A percentile compares a stretch with the other conserved stretches of the same genome.
Conservation (phyloP, 2,888 invertebrate species). For the Tuberolachnus salignus region DNA sequence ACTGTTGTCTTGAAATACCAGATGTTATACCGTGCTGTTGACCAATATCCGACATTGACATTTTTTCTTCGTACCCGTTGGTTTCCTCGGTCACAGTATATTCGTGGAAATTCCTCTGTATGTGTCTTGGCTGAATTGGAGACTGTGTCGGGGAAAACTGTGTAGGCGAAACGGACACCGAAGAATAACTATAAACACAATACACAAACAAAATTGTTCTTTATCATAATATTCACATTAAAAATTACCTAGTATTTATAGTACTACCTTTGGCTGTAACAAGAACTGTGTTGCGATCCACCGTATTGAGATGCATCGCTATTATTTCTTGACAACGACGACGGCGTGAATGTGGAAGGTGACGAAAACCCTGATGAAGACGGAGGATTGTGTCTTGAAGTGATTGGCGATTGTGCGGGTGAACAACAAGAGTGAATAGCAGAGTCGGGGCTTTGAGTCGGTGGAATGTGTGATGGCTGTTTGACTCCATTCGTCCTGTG, state of each 20-base stretch:
- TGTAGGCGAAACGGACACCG: constrained; percentile 66
- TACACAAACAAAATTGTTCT: background rate
- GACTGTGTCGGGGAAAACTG: constrained; percentile 84
- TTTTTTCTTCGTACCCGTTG: constrained; percentile 60
- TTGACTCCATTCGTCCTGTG: constrained; percentile 39
- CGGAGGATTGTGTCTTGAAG: constrained; percentile 76
- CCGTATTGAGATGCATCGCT: constrained; percentile 90
- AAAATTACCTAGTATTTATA: background rate
- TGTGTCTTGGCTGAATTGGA: constrained; percentile 71
- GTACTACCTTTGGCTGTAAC: constrained; percentile 60
- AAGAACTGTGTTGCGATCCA: constrained; percentile 68
- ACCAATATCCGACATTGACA: constrained; percentile 61
- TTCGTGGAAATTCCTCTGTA: constrained; percentile 58
- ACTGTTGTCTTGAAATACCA: constrained; percentile 85
- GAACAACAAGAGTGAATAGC: constrained; percentile 88
- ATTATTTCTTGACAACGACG: constrained; percentile 80
- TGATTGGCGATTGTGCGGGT: constrained; percentile 85
- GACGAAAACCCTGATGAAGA: constrained; percentile 65
- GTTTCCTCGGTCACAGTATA: constrained; percentile 54
- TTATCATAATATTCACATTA: background rate
- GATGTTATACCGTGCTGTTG: constrained; percentile 66
- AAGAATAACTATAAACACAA: constrained; percentile 70
- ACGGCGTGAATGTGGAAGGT: constrained; percentile 80
- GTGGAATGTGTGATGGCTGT: constrained; percentile 66
- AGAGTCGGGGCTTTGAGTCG: constrained; percentile 85